phyloP scores from a whole-genome alignment of 35 echinoderm and acorn worm species.

The Patiria miniata region DNA sequence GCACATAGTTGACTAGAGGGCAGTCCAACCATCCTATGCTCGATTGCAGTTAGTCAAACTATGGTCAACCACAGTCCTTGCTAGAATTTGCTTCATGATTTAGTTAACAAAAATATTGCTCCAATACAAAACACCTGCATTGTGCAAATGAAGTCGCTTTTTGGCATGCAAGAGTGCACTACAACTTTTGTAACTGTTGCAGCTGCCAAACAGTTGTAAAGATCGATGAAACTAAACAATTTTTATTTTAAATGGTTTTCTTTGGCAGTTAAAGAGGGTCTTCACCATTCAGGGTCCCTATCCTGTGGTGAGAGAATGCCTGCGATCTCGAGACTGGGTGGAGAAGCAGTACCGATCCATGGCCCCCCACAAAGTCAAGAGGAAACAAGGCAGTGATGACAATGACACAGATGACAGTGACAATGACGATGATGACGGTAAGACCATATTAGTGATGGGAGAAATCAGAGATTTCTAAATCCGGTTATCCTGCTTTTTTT shows the following conservation, averaged over 20 bases:
- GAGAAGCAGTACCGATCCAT: conserved; percentile 91
- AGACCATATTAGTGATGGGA: background rate
- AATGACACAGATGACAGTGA: conserved; percentile 66
- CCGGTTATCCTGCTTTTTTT: too few species aligned
- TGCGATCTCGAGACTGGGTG: conserved; percentile 82
- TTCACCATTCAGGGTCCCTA: conserved; percentile 96
- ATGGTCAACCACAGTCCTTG: too few species aligned
- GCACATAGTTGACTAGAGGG: too few species aligned
- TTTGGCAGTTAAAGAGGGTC: conserved; percentile 69
- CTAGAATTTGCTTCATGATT: too few species aligned
- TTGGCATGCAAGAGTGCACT: background rate
- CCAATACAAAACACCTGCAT: too few species aligned
- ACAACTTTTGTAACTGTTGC: conserved; percentile 2
- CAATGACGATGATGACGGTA: conserved; percentile 80
- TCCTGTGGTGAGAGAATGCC: conserved; percentile 86
- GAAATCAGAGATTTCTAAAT: too few species aligned
- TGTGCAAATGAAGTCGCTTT: background rate
- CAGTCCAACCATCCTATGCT: too few species aligned
- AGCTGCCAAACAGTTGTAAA: background rate
- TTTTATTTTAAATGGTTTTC: conserved; percentile 15
- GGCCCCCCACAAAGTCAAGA: conserved; percentile 82
- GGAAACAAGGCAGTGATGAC: conserved; percentile 59
- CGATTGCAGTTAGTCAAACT: too few species aligned
- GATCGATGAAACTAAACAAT: background rate
- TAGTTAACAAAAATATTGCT: too few species aligned